phyloP scores from a whole-genome alignment of 2,888 invertebrate genomes.

The Xanthia togata region DNA sequence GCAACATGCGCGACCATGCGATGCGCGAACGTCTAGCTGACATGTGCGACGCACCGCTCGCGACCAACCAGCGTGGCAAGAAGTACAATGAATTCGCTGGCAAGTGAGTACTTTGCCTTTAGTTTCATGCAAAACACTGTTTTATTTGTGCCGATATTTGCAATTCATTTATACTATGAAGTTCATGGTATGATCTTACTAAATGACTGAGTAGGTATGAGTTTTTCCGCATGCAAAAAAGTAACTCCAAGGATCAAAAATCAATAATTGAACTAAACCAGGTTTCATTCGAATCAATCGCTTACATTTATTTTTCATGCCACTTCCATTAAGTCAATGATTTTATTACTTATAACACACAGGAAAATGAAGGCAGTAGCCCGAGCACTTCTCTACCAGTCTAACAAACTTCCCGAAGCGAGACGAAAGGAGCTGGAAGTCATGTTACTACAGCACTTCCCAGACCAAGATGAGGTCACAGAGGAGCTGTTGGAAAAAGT shows the following conservation, averaged over 20 bases:
- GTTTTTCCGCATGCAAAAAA: not conserved
- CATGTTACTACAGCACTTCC: conserved; percentile 87
- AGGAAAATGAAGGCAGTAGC: conserved; percentile 91
- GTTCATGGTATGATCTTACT: not conserved
- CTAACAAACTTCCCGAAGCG: conserved; percentile 86
- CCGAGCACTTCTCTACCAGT: conserved; percentile 87
- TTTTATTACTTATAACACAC: not conserved
- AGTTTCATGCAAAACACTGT: not conserved
- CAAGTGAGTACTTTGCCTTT: conserved; percentile 71
- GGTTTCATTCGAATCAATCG: too few species aligned
- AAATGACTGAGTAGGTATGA: not conserved
- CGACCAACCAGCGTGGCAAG: conserved; percentile 17
- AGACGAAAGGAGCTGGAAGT: conserved; percentile 86
- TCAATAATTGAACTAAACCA: not conserved
- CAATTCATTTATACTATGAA: not conserved
- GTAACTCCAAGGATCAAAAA: not conserved
- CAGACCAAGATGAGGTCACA: conserved; percentile 81
- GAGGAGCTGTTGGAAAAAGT: conserved; percentile 88
- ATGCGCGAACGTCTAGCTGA: conserved; percentile 91
- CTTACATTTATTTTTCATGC: not conserved
- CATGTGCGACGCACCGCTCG: conserved; percentile 86
- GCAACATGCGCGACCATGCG: conserved; percentile 92
- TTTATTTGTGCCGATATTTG: not conserved
- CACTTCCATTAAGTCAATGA: not conserved
- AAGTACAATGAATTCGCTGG: conserved; percentile 77